phyloP scores from a whole-genome alignment of 2,888 invertebrate species.

The Eupithecia pulchellata region DNA sequence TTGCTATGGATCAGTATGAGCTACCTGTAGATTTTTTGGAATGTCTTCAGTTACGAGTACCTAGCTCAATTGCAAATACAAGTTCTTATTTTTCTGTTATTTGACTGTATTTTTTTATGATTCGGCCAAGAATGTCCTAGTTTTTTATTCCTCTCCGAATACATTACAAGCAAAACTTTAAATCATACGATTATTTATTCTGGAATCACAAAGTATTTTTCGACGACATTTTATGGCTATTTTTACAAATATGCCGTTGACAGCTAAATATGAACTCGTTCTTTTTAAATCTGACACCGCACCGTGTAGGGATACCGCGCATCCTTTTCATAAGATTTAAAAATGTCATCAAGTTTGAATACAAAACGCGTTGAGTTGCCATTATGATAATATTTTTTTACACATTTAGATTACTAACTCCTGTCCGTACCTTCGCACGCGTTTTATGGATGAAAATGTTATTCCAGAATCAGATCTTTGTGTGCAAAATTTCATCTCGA shows the following conservation, averaged over 20 bases:
- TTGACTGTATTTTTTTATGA: too few relatives aligned
- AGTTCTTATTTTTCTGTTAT: too few relatives aligned
- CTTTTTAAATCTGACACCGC: conserved; percentile 20
- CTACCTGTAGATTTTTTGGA: too few relatives aligned
- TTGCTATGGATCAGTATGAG: too few relatives aligned
- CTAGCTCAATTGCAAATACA: too few relatives aligned
- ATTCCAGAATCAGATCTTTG: too few relatives aligned
- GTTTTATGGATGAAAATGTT: too few relatives aligned
- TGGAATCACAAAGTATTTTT: background rate
- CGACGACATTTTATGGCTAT: conserved; percentile 1
- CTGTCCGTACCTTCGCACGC: too few relatives aligned
- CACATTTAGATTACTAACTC: too few relatives aligned
- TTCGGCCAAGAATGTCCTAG: too few relatives aligned
- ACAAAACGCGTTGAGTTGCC: conserved; percentile 26
- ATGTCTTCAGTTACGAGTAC: too few relatives aligned
- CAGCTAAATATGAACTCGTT: conserved; percentile 18
- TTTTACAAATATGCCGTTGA: conserved; percentile 4
- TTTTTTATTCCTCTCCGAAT: background rate
- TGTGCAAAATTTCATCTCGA: too few relatives aligned
- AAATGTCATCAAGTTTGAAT: conserved; percentile 36
- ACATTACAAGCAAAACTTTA: background rate
- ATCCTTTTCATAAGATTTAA: conserved; percentile 35
- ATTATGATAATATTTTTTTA: background rate
- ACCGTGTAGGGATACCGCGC: conserved; percentile 22
- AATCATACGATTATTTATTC: background rate